Evolutionary conservation across 2,888 invertebrate genomes (phyloP).

Genomic region (Orgyia antiqua): DNA sequence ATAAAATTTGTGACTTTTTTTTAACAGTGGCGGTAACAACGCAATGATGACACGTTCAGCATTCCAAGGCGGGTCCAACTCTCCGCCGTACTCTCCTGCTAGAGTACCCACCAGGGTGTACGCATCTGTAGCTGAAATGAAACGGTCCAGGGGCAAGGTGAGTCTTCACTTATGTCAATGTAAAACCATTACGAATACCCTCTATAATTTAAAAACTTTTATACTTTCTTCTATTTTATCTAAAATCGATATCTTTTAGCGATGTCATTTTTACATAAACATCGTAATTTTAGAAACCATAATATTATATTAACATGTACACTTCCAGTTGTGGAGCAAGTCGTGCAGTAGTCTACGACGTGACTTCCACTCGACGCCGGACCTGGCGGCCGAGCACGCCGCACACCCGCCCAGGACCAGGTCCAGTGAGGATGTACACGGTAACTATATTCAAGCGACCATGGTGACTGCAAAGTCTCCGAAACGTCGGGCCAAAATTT

Average conservation of each 20-base stretch:
- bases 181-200: no score
- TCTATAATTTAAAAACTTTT: no score
- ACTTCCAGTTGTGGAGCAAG: constrained; percentile 68
- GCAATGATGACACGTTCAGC: constrained; percentile 88
- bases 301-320: no score
- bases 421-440: constrained; percentile 67
- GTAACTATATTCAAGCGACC: no score
- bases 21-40: constrained; percentile 63
- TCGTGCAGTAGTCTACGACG: constrained; percentile 81
- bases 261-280: no score
- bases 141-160: constrained; percentile 87
- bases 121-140: constrained; percentile 97
- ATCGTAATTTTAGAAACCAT: no score
- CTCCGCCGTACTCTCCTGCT: constrained; percentile 84
- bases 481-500: no score
- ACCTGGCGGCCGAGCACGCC: constrained; percentile 76
- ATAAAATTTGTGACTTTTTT: no score
- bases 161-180: no score
- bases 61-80: constrained; percentile 79
- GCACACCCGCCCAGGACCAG: constrained; percentile 53
- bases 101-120: constrained; percentile 84
- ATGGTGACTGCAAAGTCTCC: no score
- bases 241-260: no score
- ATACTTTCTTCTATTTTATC: no score
- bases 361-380: constrained; percentile 94